Base-by-base conservation (phyloP, 1,140 invertebrate species). In the Brachionus rubens region DNA sequence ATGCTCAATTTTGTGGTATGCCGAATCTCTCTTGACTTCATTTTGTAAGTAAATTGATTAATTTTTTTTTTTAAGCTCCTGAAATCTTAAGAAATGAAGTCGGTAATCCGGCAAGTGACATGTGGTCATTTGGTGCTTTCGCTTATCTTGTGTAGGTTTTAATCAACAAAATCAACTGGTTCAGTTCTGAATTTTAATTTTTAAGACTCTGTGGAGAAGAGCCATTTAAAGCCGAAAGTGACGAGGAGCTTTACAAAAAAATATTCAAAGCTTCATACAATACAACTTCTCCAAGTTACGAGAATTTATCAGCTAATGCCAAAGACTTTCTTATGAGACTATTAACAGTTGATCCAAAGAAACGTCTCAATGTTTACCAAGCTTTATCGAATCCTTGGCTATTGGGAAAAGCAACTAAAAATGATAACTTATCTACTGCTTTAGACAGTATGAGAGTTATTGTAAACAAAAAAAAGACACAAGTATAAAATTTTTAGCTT, bases 191-290 rank as follows among this genome's bases (percentile, higher is more conserved):
- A 36, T n/a, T n/a, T 33, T 59, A 59, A 33, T 33, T 50, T 28
- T 30, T 12, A 2, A 72, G 68, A 26, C 68, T 72, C 3, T 72
- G 68, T 30, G 68, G 68, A 12, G 46, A 48, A 50, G 68, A 72
- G 68, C 68, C 68, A 6, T 72, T 72, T 41, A 72, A 50, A 50
- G 43, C 28, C 4, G 50, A 72, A 72, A 54, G 28, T 50, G 33
- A 72, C 33, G 68, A 72, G 16, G 46, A 72, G 40, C 33, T 72
- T n/a, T 72, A 72, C 21, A 72, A 54, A 50, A 72, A 72, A 54
- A 48, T 72, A 16, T 30, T 72, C 2, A 72, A 72, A 72, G 46
- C 43, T 12, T 33, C 24, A 3, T 72, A 1, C 41, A 54, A 72
- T 16, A 72, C 68, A 2, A 36, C 14, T 9, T 48, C 47, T 26